phyloP scores from a whole-genome alignment of 1,140 invertebrate species.

The Drosophila sucinea region DNA sequence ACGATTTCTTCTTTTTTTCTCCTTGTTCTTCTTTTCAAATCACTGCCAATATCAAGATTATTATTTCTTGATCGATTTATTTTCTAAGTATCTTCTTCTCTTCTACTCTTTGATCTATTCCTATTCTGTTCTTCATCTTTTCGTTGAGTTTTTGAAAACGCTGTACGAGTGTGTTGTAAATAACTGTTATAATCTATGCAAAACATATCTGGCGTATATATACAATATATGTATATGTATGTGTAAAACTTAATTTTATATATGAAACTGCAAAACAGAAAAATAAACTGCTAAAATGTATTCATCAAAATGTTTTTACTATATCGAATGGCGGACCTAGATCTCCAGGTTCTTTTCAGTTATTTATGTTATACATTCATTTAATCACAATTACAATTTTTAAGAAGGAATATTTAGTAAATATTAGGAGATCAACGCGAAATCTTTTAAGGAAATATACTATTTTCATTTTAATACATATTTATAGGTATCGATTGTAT shows the following conservation, averaged over 20 bases:
- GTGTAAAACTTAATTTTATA: constrained; percentile 65
- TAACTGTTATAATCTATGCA: constrained; percentile 73
- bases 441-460: no score
- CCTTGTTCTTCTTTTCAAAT: constrained; percentile 8
- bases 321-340: no score
- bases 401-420: no score
- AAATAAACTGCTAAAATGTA: constrained; percentile 82
- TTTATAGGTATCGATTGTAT: no score
- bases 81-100: constrained; percentile 11
- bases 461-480: no score
- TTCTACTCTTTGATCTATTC: constrained; percentile 3
- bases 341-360: no score
- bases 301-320: constrained; percentile 17
- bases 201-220: constrained; percentile 17
- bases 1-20: not conserved
- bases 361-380: no score
- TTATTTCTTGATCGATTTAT: constrained; percentile 5
- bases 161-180: constrained; percentile 76
- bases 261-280: constrained; percentile 77
- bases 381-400: no score
- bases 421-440: no score
- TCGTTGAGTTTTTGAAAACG: constrained; percentile 47
- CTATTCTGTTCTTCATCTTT: not conserved
- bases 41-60: constrained; percentile 19
- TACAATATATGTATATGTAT: constrained; percentile 44